A percentile compares a stretch with the other conserved stretches of the same genome.
phyloP scores from a whole-genome alignment of 1,140 invertebrate species.

The Drosophila kurseongensis region DNA sequence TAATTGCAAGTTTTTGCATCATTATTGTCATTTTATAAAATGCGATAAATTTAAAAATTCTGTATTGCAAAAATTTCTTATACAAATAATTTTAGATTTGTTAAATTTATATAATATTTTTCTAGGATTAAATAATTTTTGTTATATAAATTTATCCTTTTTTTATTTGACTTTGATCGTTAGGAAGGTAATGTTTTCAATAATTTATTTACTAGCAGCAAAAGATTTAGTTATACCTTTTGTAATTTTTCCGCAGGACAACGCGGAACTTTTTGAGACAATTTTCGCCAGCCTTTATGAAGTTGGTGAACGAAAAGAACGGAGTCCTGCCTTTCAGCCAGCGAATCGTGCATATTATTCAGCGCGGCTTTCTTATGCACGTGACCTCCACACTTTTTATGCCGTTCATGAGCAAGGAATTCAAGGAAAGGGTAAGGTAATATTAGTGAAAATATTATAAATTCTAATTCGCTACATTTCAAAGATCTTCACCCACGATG shows the following conservation, averaged over 20 bases:
- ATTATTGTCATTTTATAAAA: too few species aligned
- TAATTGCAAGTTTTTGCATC: too few species aligned
- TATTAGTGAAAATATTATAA: too few species aligned
- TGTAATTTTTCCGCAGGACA: constrained; percentile 23
- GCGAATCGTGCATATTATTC: constrained; percentile 71
- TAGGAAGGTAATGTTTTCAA: not conserved
- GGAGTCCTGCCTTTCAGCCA: constrained; percentile 66
- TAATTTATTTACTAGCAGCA: not conserved
- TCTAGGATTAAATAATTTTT: too few species aligned
- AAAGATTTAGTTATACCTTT: not conserved
- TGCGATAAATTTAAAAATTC: too few species aligned
- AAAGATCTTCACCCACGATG: constrained; percentile 77
- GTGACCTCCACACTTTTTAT: constrained; percentile 69
- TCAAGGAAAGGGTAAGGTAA: constrained; percentile 69
- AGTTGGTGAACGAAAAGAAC: constrained; percentile 75
- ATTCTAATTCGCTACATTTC: not conserved
- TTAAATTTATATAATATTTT: too few species aligned
- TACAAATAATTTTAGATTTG: too few species aligned
- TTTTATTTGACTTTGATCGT: not conserved
- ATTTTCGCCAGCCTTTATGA: constrained; percentile 70
- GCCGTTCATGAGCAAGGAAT: constrained; percentile 78
- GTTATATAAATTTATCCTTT: not conserved
- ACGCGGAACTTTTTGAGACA: constrained; percentile 70
- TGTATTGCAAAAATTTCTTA: too few species aligned
- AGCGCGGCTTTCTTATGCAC: constrained; percentile 76